Evolutionary conservation across 1,140 invertebrate genomes (phyloP).

Genomic region (Hyles euphorbiae): DNA sequence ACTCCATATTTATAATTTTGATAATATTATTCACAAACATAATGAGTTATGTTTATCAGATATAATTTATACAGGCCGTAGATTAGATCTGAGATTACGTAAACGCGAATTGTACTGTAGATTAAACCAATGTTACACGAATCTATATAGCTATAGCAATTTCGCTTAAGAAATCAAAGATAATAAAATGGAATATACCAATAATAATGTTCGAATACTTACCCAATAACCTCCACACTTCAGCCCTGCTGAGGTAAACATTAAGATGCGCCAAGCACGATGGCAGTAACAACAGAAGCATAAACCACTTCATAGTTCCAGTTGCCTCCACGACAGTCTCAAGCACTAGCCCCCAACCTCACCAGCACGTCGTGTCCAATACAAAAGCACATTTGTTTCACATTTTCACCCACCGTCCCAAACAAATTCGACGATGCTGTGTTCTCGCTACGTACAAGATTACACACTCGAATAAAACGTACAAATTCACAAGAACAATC

Average conservation of each 20-base stretch:
- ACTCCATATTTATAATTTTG: too few relatives aligned
- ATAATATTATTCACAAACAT: too few relatives aligned
- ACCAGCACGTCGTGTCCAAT: constrained; percentile 40
- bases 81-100: constrained; percentile 1
- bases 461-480: constrained; percentile 66
- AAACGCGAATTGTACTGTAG: background rate
- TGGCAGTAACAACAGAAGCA: constrained; percentile 51
- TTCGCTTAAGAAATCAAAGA: constrained; percentile 6
- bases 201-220: constrained; percentile 27
- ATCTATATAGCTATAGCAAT: constrained; percentile 1
- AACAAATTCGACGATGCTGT: constrained; percentile 44
- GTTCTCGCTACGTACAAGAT: constrained; percentile 60
- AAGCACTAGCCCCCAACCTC: constrained; percentile 18
- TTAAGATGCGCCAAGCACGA: constrained; percentile 63
- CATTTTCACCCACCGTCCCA: constrained; percentile 68
- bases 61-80: too few relatives aligned
- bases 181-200: background rate
- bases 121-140: background rate
- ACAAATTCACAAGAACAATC: constrained; percentile 48
- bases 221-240: constrained; percentile 69
- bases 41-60: too few relatives aligned
- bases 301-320: constrained; percentile 56
- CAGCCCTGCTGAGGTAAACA: constrained; percentile 67
- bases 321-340: constrained; percentile 22
- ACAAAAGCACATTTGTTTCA: constrained; percentile 56